phyloP scores from a whole-genome alignment of 2,888 invertebrate species.

The Agrilus mali region DNA sequence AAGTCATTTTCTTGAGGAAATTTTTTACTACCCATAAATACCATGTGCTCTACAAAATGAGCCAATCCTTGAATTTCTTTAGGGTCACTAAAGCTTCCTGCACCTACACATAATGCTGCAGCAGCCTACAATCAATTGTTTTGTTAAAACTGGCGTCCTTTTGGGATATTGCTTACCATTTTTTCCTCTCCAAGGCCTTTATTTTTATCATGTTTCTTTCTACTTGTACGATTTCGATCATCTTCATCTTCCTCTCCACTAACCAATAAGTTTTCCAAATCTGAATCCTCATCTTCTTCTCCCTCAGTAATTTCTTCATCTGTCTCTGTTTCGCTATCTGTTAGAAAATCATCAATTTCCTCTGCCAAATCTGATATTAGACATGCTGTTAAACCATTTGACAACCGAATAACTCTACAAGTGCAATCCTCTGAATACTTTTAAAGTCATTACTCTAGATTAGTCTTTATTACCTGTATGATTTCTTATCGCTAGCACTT shows the following conservation, averaged over 20 bases:
- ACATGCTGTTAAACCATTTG: conserved; percentile 60
- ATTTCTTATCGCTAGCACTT: conserved; percentile 64
- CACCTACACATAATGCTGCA: conserved; percentile 61
- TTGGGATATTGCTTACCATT: conserved; percentile 19
- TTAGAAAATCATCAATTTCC: conserved; percentile 26
- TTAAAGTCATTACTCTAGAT: background rate
- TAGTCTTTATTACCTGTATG: conserved; percentile 47
- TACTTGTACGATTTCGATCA: conserved; percentile 14
- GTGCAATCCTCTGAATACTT: background rate
- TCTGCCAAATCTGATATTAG: conserved; percentile 51
- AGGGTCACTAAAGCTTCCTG: conserved; percentile 72
- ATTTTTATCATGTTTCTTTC: conserved; percentile 17
- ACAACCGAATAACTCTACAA: conserved; percentile 47
- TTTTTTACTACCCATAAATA: conserved; percentile 88
- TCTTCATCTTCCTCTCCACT: conserved; percentile 12
- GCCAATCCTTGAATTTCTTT: conserved; percentile 64
- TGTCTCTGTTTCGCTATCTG: conserved; percentile 16
- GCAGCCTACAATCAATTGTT: conserved; percentile 42
- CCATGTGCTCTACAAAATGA: conserved; percentile 84
- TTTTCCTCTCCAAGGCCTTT: conserved; percentile 22
- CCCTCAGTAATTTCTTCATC: conserved; percentile 19
- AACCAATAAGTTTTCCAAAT: conserved; percentile 22
- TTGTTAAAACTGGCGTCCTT: background rate
- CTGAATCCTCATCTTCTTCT: conserved; percentile 11
- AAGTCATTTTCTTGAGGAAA: conserved; percentile 79